Evolutionary conservation across 2,113 vertebrate species (phyloP).

Genomic region (Labeo catla): DNA sequence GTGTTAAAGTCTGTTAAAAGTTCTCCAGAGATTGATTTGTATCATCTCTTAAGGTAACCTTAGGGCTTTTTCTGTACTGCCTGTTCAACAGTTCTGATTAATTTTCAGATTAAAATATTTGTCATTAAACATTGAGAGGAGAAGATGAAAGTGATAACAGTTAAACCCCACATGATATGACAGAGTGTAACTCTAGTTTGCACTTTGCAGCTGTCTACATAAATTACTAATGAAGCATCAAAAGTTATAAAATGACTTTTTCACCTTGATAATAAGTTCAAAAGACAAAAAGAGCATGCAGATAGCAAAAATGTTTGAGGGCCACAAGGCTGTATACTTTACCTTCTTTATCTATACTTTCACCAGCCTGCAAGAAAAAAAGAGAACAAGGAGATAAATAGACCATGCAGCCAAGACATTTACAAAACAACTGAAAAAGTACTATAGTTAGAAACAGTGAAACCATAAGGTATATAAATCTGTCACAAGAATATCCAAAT

Average conservation of each 20-base stretch:
- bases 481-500: not conserved
- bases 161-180: not conserved
- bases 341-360: conserved; percentile 72
- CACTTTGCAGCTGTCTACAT: not conserved
- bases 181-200: not conserved
- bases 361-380: conserved; percentile 71
- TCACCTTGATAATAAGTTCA: not conserved
- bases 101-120: conserved; percentile 1
- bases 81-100: not conserved
- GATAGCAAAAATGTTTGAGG: not conserved
- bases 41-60: not conserved
- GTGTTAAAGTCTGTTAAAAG: not conserved
- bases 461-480: not conserved
- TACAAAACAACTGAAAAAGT: conserved; percentile 12
- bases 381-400: conserved; percentile 30
- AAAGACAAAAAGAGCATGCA: not conserved
- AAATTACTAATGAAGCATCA: not conserved
- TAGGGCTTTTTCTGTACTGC: not conserved
- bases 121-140: not conserved
- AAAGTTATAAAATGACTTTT: not conserved
- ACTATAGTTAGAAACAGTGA: not conserved
- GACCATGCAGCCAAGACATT: conserved; percentile 44
- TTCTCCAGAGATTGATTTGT: not conserved
- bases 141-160: not conserved
- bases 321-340: conserved; percentile 57